Conservation (phyloP, 2,888 invertebrate species). For the Cataglyphis altisquamis region DNA sequence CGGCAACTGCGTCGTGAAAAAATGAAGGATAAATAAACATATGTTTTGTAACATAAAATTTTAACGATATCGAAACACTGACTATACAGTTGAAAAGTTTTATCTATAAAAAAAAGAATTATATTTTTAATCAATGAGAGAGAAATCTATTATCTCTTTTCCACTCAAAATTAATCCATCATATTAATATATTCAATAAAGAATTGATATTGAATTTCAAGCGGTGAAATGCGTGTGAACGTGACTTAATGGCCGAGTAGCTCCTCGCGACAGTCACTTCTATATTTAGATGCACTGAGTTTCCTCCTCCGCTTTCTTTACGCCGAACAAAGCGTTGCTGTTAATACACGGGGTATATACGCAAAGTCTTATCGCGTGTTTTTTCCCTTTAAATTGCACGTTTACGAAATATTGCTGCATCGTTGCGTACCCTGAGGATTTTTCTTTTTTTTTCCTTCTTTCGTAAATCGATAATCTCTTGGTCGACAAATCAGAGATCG, state of each 20-base stretch:
- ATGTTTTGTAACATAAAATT: not conserved
- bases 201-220: conserved; percentile 12
- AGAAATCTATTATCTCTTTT: not conserved
- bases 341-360: conserved; percentile 79
- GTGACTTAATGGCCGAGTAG: conserved; percentile 79
- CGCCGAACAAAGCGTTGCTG: conserved; percentile 83
- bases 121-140: not conserved
- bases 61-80: not conserved
- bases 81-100: not conserved
- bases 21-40: conserved; percentile 4
- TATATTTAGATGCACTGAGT: conserved; percentile 85
- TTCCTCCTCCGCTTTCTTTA: conserved; percentile 84
- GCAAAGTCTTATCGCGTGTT: conserved; percentile 66
- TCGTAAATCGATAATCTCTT: not conserved
- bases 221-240: conserved; percentile 69
- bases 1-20: not conserved
- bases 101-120: not conserved
- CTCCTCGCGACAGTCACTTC: conserved; percentile 84
- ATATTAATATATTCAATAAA: not conserved
- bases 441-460: conserved; percentile 12
- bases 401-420: conserved; percentile 22
- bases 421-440: not conserved
- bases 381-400: conserved; percentile 32
- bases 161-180: not conserved
- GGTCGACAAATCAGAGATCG: not conserved